These are phyloP conservation scores for Otis tarda DNA, from an alignment of 2,113 vertebrate genomes.

Conservation along the genomic window DNA sequence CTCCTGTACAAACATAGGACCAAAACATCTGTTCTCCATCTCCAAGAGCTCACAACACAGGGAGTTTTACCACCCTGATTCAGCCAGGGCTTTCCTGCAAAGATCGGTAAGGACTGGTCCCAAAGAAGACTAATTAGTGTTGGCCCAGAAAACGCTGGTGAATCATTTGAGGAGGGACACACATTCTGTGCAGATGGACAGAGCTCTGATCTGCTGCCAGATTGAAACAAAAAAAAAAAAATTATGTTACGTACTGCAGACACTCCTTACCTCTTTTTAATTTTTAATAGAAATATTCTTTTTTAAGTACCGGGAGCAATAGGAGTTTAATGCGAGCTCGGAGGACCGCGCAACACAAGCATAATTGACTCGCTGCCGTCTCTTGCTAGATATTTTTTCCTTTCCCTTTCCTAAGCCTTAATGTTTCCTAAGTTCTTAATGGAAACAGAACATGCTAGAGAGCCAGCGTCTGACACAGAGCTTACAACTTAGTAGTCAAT, in stretches of 20 bases:
- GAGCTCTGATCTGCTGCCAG: neutral
- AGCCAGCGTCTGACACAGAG: neutral
- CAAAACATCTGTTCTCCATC: neutral
- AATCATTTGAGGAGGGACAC: neutral
- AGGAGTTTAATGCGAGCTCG: slow-evolving; percentile 3
- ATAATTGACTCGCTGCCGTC: neutral
- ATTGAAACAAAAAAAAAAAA: neutral
- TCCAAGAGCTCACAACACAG: neutral
- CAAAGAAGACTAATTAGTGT: neutral
- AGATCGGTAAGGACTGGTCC: neutral
- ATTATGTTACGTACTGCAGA: neutral
- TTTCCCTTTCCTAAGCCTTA: neutral
- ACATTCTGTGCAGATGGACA: neutral
- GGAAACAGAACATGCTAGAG: neutral
- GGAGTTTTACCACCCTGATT: neutral
- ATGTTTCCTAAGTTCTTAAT: slow-evolving; percentile 24
- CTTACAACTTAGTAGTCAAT: slow-evolving; percentile 12
- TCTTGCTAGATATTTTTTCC: neutral
- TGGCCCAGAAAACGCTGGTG: neutral
- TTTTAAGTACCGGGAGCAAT: slow-evolving; percentile 13
- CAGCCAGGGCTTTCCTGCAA: neutral
- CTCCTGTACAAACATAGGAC: neutral
- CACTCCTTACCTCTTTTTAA: slow-evolving; percentile 41
- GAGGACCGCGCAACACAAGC: neutral
- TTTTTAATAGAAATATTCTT: slow-evolving; percentile 58